phyloP scores from a whole-genome alignment of 1,140 invertebrate genomes.

The Lepidurus couesii region DNA sequence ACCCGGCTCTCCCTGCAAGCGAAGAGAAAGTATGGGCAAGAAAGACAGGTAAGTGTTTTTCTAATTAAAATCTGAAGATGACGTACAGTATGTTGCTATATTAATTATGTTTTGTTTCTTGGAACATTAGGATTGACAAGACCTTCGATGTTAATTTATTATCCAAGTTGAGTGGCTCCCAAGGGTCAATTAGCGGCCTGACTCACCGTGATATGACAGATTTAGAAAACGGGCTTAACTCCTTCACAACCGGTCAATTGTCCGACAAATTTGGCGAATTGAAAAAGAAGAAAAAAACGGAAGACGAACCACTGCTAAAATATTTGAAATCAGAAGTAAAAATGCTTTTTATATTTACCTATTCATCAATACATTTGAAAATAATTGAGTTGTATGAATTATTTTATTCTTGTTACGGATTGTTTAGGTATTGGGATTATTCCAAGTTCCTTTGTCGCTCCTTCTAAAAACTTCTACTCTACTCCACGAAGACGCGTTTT shows the following conservation, averaged over 20 bases:
- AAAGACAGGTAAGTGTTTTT: conserved; percentile 55
- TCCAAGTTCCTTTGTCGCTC: conserved; percentile 81
- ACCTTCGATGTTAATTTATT: conserved; percentile 37
- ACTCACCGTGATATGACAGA: conserved; percentile 32
- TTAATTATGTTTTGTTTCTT: background rate
- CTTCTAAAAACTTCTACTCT: conserved; percentile 88
- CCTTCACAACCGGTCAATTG: background rate
- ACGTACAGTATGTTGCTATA: background rate
- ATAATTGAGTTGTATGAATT: conserved; percentile 1
- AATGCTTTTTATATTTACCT: background rate
- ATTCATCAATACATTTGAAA: background rate
- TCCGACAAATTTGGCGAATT: conserved; percentile 29
- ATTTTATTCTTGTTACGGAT: conserved; percentile 30
- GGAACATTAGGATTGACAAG: conserved; percentile 34
- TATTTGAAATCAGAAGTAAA: conserved; percentile 77
- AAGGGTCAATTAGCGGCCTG: conserved; percentile 36
- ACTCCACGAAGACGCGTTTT: conserved; percentile 77
- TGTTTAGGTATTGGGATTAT: conserved; percentile 67
- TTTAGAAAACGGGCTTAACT: conserved; percentile 27
- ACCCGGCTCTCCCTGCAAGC: conserved; percentile 65
- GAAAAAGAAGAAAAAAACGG: conserved; percentile 51
- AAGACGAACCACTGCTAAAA: conserved; percentile 65
- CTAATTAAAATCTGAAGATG: background rate
- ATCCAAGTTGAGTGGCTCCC: conserved; percentile 38
- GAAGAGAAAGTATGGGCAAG: conserved; percentile 66